These are phyloP conservation scores for Luidia sarsii DNA, from an alignment of 53 echinoderm and acorn worm genomes.

Conservation along the genomic window DNA sequence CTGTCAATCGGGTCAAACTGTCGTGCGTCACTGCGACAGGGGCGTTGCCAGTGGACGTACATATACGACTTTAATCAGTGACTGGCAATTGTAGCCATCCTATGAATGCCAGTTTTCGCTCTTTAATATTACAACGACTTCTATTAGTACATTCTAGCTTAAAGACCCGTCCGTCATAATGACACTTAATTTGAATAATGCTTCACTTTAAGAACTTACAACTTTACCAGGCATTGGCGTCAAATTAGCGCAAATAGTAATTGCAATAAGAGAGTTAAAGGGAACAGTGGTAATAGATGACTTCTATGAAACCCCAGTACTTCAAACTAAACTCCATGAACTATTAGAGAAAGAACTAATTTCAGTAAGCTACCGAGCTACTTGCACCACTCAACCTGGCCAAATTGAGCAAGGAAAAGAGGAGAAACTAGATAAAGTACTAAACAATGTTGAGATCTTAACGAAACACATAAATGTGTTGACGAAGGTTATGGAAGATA, in stretches of 20 bases:
- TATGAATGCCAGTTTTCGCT: neutral
- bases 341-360: neutral
- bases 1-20: conserved; percentile 29
- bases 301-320: conserved; percentile 12
- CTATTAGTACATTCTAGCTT: neutral
- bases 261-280: neutral
- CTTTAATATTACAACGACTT: neutral
- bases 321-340: conserved; percentile 17
- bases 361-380: neutral
- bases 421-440: conserved; percentile 7
- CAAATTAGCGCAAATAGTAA: conserved; percentile 3
- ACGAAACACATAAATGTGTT: neutral
- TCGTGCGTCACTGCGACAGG: conserved; percentile 14
- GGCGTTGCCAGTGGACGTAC: conserved; percentile 16
- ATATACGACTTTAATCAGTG: neutral
- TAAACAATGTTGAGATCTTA: neutral
- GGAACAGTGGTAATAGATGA: conserved; percentile 1
- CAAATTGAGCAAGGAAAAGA: neutral
- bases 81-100: neutral
- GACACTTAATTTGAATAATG: neutral
- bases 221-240: too few relatives aligned
- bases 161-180: neutral
- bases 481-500: conserved; percentile 15
- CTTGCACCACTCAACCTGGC: neutral
- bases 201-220: conserved; percentile 18